Evolutionary conservation across 2,888 invertebrate genomes (phyloP).

Genomic region (Xiphydria camelus): DNA sequence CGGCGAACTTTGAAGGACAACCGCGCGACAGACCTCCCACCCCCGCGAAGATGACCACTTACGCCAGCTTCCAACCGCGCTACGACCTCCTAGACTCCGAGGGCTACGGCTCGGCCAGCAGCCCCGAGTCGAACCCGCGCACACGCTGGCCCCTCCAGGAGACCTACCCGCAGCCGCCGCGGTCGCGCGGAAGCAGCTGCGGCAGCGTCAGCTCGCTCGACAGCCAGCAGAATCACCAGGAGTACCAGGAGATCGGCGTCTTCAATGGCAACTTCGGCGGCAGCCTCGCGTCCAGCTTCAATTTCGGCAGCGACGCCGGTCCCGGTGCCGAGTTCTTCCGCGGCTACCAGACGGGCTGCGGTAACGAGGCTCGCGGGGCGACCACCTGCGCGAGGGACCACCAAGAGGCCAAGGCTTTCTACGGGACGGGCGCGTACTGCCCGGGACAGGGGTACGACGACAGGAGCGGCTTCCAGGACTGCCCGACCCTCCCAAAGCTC

Average conservation of each 20-base stretch:
- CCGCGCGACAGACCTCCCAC: not conserved
- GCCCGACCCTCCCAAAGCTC: too few relatives aligned
- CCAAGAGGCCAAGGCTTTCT: not conserved
- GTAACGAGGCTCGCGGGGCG: not conserved
- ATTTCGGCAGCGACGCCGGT: slow-evolving; percentile 22
- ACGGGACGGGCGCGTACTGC: slow-evolving; percentile 27
- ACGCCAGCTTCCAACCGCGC: slow-evolving; percentile 37
- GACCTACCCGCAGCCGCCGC: slow-evolving; percentile 45
- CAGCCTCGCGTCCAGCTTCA: slow-evolving; percentile 13
- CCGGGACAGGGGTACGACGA: not conserved
- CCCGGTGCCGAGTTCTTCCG: slow-evolving; percentile 47
- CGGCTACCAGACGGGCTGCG: slow-evolving; percentile 40
- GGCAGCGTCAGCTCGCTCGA: slow-evolving; percentile 48
- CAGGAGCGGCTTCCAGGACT: not conserved
- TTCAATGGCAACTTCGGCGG: slow-evolving; percentile 18
- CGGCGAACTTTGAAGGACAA: too few relatives aligned
- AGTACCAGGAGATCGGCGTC: slow-evolving; percentile 35
- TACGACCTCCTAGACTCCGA: slow-evolving; percentile 51
- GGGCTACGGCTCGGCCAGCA: slow-evolving; percentile 52
- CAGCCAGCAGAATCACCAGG: slow-evolving; percentile 38
- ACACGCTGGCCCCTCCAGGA: slow-evolving; percentile 35
- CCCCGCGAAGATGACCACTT: slow-evolving; percentile 30
- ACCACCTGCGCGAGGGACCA: not conserved
- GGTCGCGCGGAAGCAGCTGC: slow-evolving; percentile 50
- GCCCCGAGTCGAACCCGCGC: slow-evolving; percentile 49